Evolutionary conservation across 2,888 invertebrate genomes (phyloP).

Genomic region (Eristalis tenax): DNA sequence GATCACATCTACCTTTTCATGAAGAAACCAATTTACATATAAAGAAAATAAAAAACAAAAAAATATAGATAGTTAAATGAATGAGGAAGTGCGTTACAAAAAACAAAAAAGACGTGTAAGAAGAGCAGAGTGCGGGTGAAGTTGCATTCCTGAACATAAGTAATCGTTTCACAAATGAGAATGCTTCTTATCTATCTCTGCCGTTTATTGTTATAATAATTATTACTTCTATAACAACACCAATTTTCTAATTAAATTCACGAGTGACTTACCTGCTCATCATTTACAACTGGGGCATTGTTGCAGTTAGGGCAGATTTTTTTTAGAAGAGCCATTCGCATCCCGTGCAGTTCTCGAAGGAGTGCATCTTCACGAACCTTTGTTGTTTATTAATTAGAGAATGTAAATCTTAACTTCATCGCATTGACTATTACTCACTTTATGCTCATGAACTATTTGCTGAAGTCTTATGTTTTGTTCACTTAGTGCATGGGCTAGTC

Average conservation of each 20-base stretch:
- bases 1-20: conserved; percentile 75
- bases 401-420: background rate
- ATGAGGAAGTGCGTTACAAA: conserved; percentile 65
- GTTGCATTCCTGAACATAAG: conserved; percentile 53
- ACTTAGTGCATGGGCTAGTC: conserved; percentile 80
- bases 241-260: background rate
- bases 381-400: background rate
- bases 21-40: conserved; percentile 63
- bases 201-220: conserved; percentile 15
- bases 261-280: conserved; percentile 80
- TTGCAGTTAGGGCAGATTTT: conserved; percentile 85
- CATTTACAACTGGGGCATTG: conserved; percentile 81
- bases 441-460: conserved; percentile 91
- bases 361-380: conserved; percentile 90
- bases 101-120: conserved; percentile 41
- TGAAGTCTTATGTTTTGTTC: conserved; percentile 85
- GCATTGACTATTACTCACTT: conserved; percentile 82
- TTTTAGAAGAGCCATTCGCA: conserved; percentile 87
- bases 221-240: conserved; percentile 35
- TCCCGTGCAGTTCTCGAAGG: conserved; percentile 89
- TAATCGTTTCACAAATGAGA: conserved; percentile 38
- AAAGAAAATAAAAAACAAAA: conserved; percentile 67
- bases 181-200: conserved; percentile 43
- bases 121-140: conserved; percentile 54
- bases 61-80: conserved; percentile 66